phyloP scores from a whole-genome alignment of 2,888 invertebrate species.

The Disparrhopalites patrizii region DNA sequence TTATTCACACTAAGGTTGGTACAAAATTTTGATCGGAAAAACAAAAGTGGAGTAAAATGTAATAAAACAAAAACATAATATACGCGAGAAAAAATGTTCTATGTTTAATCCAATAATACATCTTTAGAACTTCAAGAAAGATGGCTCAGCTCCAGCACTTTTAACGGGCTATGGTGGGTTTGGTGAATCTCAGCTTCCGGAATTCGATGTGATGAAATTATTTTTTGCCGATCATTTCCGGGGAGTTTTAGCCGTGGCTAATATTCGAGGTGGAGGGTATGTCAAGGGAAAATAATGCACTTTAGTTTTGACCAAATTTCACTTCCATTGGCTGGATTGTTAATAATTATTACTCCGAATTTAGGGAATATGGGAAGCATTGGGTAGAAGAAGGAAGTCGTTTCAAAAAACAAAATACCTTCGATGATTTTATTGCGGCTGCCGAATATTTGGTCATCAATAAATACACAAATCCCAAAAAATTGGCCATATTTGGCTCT shows the following conservation, averaged over 20 bases:
- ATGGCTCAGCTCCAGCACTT: conserved; percentile 72
- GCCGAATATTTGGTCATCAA: conserved; percentile 8
- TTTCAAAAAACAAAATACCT: conserved; percentile 8
- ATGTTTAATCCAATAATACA: no score
- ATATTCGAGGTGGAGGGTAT: conserved; percentile 93
- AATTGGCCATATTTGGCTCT: conserved; percentile 7
- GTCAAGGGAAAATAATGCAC: no score
- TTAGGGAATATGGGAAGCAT: conserved; percentile 51
- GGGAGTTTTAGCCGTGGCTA: conserved; percentile 86
- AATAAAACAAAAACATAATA: no score
- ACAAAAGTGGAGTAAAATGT: no score
- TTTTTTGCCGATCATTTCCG: conserved; percentile 84
- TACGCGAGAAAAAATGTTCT: no score
- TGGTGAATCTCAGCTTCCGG: conserved; percentile 64
- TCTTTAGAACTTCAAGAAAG: conserved; percentile 47
- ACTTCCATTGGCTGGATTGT: no score
- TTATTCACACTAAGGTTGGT: conserved; percentile 51
- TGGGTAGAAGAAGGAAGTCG: conserved; percentile 1
- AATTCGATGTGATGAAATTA: conserved; percentile 63
- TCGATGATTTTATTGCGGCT: conserved; percentile 14
- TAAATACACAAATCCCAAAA: conserved; percentile 10
- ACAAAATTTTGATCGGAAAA: no score
- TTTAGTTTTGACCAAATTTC: no score
- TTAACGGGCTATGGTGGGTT: conserved; percentile 98
- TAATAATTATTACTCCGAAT: conserved; percentile 51